These are phyloP conservation scores for Amphimallon solstitiale DNA, from an alignment of 2,888 invertebrate genomes.

Conservation along the genomic window DNA sequence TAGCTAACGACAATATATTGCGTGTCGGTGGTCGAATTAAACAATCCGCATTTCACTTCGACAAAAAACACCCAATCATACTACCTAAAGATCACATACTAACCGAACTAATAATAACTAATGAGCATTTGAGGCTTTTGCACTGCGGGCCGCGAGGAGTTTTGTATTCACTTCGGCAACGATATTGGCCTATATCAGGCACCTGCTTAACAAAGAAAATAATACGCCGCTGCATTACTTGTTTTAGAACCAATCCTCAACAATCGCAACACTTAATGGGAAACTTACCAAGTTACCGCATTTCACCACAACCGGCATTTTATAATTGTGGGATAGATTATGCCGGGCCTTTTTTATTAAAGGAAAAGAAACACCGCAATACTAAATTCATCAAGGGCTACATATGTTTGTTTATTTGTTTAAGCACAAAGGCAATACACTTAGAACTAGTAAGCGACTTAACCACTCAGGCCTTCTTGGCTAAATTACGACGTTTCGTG, in stretches of 20 bases:
- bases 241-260: conserved; percentile 41
- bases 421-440: no score
- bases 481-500: conserved; percentile 51
- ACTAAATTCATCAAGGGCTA: no score
- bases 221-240: conserved; percentile 38
- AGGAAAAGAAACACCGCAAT: background rate
- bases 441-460: background rate
- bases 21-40: conserved; percentile 39
- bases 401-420: no score
- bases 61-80: conserved; percentile 39
- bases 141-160: conserved; percentile 36
- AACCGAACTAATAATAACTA: conserved; percentile 30
- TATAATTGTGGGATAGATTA: conserved; percentile 4
- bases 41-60: conserved; percentile 18
- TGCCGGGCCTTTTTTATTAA: conserved; percentile 3
- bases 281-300: conserved; percentile 38
- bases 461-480: background rate
- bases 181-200: conserved; percentile 39
- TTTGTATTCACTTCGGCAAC: conserved; percentile 32
- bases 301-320: conserved; percentile 41
- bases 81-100: conserved; percentile 37
- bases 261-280: conserved; percentile 41
- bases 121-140: conserved; percentile 31
- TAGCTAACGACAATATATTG: conserved; percentile 39
- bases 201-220: conserved; percentile 32